Evolutionary conservation across 2,888 invertebrate genomes (phyloP).

Genomic region (Smittia aterrima): DNA sequence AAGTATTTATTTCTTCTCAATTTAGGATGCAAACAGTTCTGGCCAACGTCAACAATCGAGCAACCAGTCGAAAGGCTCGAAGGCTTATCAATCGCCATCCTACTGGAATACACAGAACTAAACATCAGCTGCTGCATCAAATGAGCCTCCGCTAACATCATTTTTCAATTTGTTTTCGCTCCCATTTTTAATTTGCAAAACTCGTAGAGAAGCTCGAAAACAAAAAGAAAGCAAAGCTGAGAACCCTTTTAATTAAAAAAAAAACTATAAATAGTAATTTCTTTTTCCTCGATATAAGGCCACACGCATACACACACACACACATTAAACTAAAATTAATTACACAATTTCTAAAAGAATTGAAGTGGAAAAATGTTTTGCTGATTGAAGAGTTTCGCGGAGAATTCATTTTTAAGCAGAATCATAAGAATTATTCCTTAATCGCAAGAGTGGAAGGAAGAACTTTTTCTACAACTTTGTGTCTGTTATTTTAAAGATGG

Average conservation of each 20-base stretch:
- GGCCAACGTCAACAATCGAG: constrained; percentile 55
- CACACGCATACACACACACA: constrained; percentile 4
- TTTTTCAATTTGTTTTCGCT: neutral
- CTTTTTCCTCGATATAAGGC: constrained; percentile 14
- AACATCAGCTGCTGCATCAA: constrained; percentile 37
- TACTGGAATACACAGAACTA: constrained; percentile 55
- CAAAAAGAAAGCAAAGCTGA: neutral
- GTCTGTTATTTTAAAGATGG: constrained; percentile 19
- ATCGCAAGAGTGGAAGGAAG: neutral
- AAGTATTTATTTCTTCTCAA: neutral
- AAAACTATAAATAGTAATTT: constrained; percentile 22
- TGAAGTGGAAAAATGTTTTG: constrained; percentile 7
- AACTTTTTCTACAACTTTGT: constrained; percentile 27
- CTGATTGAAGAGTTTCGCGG: neutral
- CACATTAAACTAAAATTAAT: constrained; percentile 10
- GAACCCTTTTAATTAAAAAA: neutral
- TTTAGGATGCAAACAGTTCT: constrained; percentile 54
- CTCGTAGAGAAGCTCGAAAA: neutral
- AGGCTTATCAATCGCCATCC: constrained; percentile 53
- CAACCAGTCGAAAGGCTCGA: constrained; percentile 54
- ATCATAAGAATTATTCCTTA: constrained; percentile 1
- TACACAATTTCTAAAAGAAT: constrained; percentile 20
- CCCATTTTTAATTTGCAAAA: neutral
- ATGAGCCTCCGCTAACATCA: neutral
- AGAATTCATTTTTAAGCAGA: constrained; percentile 2